Evolutionary conservation across 2,797 vertebrate genomes (phyloP).

Genomic region (Chiroxiphia lanceolata): DNA sequence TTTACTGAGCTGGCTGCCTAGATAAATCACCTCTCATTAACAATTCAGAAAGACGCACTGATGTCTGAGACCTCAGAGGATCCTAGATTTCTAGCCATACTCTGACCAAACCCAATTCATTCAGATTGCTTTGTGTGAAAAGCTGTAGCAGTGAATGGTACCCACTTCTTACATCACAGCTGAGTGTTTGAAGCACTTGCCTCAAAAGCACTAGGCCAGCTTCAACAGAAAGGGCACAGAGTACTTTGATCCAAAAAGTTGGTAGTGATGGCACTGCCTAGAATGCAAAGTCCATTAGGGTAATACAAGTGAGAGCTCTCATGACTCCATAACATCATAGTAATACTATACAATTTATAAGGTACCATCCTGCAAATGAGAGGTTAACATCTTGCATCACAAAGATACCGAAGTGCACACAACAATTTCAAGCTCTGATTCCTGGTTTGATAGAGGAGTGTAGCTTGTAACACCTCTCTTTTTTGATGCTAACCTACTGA

Average conservation of each 20-base stretch:
- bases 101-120: background rate
- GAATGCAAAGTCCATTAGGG: background rate
- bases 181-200: background rate
- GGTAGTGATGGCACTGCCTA: background rate
- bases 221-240: background rate
- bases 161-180: background rate
- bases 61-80: background rate
- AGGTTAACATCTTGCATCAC: background rate
- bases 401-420: background rate
- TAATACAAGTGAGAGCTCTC: background rate
- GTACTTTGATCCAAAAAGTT: background rate
- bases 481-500: background rate
- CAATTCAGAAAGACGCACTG: background rate
- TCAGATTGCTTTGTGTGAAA: background rate
- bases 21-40: background rate
- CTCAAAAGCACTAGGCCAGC: background rate
- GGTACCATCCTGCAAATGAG: background rate
- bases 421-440: background rate
- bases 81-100: background rate
- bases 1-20: background rate
- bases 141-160: background rate
- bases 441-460: background rate
- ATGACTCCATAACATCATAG: background rate
- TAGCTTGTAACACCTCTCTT: background rate
- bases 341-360: background rate